Base-by-base conservation (phyloP, 2,888 invertebrate genomes). In the Athalia rosae region DNA sequence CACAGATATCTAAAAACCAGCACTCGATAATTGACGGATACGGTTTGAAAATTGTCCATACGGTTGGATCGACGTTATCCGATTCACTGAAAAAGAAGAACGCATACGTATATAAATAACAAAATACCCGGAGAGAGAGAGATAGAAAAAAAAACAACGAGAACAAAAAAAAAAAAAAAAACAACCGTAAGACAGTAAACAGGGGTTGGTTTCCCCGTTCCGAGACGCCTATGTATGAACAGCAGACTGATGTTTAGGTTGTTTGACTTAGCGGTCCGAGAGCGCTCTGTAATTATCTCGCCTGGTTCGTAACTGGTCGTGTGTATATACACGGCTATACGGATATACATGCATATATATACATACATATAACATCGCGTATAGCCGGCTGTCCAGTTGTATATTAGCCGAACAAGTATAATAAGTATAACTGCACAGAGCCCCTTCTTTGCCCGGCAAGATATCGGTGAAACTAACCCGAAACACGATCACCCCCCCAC, bases 221-320 rank as follows among this genome's bases (percentile, higher is more conserved):
- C 81, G 78, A 79, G 83, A 81, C 82, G 84, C 83, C 84, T 81
- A 84, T 85, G 83, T 80, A 82, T 79, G 58, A 79, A 82, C 82
- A 81, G 28, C 28, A 28, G 82, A 79, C 84, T 83, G 87, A 87
- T 88, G 87, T 87, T 88, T 88, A 87, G 87, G 88, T 88, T 88
- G 88, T 88, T 88, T 88, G 88, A 88, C 88, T 88, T 88, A 87
- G 88, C 88, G 88, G 88, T 82, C 85, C 83, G 82, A 85, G 79
- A 84, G 87, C 87, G 88, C 88, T 87, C 87, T 89, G 88, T 88
- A 88, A 89, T 89, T 89, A 88, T 89, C 88, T 88, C 88, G 87
- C 88, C 88, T 88, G 87, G 87, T 87, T 86, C 87, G 86, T 87
- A 87, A 87, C 88, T 88, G 85, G 86, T 85, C 84, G 84, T 87